phyloP scores from a whole-genome alignment of 1,140 invertebrate species.

The Solenopsis invicta region DNA sequence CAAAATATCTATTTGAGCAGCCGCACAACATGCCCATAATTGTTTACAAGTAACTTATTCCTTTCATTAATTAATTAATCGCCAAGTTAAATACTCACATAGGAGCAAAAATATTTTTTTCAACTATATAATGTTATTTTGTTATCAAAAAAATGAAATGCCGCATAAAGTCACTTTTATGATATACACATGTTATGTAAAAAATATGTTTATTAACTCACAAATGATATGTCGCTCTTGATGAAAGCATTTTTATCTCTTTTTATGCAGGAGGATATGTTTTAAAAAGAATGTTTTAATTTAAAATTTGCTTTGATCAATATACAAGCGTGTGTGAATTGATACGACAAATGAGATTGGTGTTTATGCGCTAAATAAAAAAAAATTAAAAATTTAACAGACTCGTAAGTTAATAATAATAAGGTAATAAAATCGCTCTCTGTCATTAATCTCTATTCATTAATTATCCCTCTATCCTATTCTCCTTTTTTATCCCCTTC shows the following conservation, averaged over 20 bases:
- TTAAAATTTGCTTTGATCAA: background rate
- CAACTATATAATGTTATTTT: background rate
- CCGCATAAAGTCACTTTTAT: background rate
- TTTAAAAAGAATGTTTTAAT: background rate
- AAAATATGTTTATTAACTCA: background rate
- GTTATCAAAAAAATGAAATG: background rate
- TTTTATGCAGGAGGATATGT: background rate
- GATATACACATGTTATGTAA: background rate
- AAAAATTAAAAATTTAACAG: background rate
- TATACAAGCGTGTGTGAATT: background rate
- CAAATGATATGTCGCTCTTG: background rate
- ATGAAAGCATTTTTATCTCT: conserved; percentile 14
- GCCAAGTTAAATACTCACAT: background rate
- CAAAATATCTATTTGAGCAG: conserved; percentile 18
- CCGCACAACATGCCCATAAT: background rate
- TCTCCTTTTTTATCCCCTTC: too few relatives aligned
- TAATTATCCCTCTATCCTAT: too few relatives aligned
- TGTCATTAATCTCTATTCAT: too few relatives aligned
- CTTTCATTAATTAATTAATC: background rate
- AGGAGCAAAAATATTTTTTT: background rate
- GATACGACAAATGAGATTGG: background rate
- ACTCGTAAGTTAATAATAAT: too few relatives aligned
- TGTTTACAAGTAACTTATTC: background rate
- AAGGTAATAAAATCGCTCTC: too few relatives aligned
- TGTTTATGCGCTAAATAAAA: background rate